Conservation (phyloP, 2,888 invertebrate genomes). For the Tyria jacobaeae region DNA sequence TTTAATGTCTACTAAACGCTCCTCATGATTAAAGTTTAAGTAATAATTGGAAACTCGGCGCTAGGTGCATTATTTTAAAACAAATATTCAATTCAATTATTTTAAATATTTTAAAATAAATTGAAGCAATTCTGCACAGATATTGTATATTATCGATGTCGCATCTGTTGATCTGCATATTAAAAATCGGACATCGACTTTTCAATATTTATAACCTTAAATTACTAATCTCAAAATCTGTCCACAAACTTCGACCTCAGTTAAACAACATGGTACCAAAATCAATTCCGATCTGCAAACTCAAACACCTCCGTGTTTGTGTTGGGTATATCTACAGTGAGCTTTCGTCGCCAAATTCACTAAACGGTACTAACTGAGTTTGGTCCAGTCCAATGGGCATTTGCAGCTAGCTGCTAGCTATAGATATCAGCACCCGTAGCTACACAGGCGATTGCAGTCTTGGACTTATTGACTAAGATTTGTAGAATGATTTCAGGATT, state of each 20-base stretch:
- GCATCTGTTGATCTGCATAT: no score
- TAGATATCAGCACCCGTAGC: conserved; percentile 13
- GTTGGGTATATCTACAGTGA: conserved; percentile 13
- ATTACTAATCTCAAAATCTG: background rate
- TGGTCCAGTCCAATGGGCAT: conserved; percentile 24
- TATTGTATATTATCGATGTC: no score
- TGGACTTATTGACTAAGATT: conserved; percentile 6
- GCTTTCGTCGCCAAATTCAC: conserved; percentile 6
- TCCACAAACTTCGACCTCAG: background rate
- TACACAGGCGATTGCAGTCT: conserved; percentile 2
- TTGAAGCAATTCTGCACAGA: no score
- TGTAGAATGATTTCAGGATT: background rate
- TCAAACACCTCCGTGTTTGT: background rate
- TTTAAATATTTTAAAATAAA: no score
- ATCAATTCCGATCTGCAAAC: conserved; percentile 2
- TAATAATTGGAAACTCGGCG: no score
- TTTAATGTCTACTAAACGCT: no score
- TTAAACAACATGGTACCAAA: background rate
- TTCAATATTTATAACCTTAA: background rate
- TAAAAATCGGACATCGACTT: no score
- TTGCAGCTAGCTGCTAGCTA: conserved; percentile 3
- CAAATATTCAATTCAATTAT: no score
- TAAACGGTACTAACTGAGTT: conserved; percentile 39
- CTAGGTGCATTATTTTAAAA: no score
- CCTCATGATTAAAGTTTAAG: no score